Percentiles rank a stretch among this genome's conserved stretches.
phyloP scores from a whole-genome alignment of 2,888 invertebrate species.

The Lithophane socia region DNA sequence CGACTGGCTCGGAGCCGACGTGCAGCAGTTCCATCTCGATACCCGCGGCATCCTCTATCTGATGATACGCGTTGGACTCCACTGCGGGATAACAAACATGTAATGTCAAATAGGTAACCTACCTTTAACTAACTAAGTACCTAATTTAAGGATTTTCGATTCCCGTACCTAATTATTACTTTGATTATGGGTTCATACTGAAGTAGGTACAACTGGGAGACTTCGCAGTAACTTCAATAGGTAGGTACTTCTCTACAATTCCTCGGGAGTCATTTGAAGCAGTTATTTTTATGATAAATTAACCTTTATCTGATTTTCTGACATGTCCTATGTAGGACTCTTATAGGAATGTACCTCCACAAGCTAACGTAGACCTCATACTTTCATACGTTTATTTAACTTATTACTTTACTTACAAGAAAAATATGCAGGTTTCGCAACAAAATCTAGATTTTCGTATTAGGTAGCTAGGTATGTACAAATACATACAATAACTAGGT shows the following conservation, averaged over 20 bases:
- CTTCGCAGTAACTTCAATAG: background rate
- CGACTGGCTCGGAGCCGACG: constrained; percentile 87
- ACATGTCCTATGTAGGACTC: background rate
- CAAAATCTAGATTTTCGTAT: background rate
- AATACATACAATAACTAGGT: background rate
- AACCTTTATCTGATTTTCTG: background rate
- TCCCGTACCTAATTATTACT: background rate
- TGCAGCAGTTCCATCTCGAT: constrained; percentile 86
- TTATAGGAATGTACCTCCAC: background rate
- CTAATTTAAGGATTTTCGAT: background rate
- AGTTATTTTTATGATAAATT: background rate
- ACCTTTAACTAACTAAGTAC: background rate
- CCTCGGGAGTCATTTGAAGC: background rate
- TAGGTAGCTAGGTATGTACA: background rate
- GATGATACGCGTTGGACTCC: constrained; percentile 82
- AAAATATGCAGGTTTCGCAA: background rate
- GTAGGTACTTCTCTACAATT: background rate
- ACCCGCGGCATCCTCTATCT: constrained; percentile 80
- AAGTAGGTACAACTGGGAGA: too few relatives aligned
- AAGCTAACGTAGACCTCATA: background rate
- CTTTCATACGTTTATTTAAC: background rate
- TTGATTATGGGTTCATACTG: background rate
- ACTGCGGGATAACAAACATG: constrained; percentile 72
- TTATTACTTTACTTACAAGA: background rate
- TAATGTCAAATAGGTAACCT: background rate